Base-by-base conservation (phyloP, 2,113 vertebrate species). In the Bambusicola thoracicus region DNA sequence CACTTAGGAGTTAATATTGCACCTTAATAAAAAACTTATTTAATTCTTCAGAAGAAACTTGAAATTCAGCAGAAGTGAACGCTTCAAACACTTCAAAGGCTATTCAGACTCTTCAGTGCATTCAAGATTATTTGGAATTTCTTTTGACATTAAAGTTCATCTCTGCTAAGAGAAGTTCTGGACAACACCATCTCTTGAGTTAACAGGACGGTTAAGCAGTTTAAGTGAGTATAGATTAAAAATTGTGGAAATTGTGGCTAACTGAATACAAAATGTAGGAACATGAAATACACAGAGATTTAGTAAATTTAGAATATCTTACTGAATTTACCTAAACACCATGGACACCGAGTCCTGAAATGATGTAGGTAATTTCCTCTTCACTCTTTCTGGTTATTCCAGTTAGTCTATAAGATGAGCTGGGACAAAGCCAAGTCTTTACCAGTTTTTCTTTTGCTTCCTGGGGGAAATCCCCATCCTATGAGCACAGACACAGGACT, bases 1-100 rank as follows among this genome's bases (percentile, higher is more conserved):
- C 17, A 63, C 58, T 73, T 69, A 74, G 4, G 41, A 83, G 78
- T 81, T 74, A 93, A 69, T 68, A 72, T 56, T 72, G n/a, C 15
- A 56, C 66, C 30, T 94, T 85, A 94, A 63, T 92, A 83, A 84
- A 91, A 74, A 76, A 44, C 19, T 62, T 87, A 62, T 22, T 53
- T 74, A 58, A 43, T 40, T 65, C 32, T 92, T 76, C 38, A 81
- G 56, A 74, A 88, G 34, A 87, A 93, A 66, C 27, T 48, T 78
- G 56, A 63, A 73, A 81, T 77, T 90, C 17, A 83, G 29, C 20
- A 85, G 87, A 91, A 90, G 20, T 15, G 6, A 66, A 13, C n/a
- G 19, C 80, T 89, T 87, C n/a, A 79, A 81, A 75, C 12, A 61
- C 38, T 51, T 19, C 24, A 48, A 44, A 49, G 49, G 40, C 24